A percentile compares a stretch with the other conserved stretches of the same genome.
Conservation (phyloP, 2,888 invertebrate species). For the Hirtodrosophila confusa region DNA sequence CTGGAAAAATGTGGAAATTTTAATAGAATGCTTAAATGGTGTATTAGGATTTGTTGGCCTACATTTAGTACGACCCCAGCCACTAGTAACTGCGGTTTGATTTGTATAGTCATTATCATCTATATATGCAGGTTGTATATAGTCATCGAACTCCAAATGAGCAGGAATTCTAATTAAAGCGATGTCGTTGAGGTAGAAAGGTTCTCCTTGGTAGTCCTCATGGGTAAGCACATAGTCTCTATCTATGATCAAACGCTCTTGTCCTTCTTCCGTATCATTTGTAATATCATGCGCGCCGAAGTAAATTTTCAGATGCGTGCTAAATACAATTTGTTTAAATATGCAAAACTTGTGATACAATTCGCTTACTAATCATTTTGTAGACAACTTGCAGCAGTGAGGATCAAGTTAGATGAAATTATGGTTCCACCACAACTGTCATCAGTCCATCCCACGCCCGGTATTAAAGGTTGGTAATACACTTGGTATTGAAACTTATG, state of each 20-base stretch:
- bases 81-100: background rate
- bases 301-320: background rate
- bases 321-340: background rate
- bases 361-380: no score
- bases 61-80: background rate
- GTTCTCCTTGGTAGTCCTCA: background rate
- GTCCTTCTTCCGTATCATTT: background rate
- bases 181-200: background rate
- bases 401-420: no score
- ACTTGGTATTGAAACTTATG: no score
- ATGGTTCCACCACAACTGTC: no score
- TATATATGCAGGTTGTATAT: background rate
- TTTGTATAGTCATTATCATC: background rate
- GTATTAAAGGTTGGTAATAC: no score
- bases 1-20: background rate
- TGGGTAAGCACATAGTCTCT: background rate
- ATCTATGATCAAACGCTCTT: background rate
- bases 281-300: background rate
- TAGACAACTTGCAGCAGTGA: no score
- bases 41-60: background rate
- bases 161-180: background rate
- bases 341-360: no score
- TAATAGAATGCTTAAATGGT: no score
- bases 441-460: no score
- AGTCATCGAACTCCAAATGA: background rate